phyloP scores from a whole-genome alignment of 2,797 vertebrate species.

The Liparis tanakae region DNA sequence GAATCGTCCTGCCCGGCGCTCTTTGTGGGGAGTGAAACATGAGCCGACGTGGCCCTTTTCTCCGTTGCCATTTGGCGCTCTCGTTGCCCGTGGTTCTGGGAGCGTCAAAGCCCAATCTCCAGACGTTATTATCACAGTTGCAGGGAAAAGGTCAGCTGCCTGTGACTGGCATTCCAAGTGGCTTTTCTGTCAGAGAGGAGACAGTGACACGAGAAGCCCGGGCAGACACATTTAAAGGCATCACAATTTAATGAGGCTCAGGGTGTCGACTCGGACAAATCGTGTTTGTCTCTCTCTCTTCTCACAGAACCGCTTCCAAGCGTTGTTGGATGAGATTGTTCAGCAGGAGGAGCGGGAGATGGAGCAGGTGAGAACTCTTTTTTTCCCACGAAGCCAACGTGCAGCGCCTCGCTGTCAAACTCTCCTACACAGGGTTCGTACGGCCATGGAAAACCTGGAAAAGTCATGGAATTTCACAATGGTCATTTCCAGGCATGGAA shows the following conservation, averaged over 20 bases:
- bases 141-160: slow-evolving; percentile 79
- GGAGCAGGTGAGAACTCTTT: slow-evolving; percentile 87
- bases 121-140: slow-evolving; percentile 72
- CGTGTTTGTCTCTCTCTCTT: slow-evolving; percentile 48
- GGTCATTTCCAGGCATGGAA: too few relatives aligned
- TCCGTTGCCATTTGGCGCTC: slow-evolving; percentile 62
- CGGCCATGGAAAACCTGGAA: too few relatives aligned
- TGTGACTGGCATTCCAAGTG: slow-evolving; percentile 76
- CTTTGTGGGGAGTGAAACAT: slow-evolving; percentile 52
- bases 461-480: too few relatives aligned
- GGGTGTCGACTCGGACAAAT: slow-evolving; percentile 56
- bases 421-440: too few relatives aligned
- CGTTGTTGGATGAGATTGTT: slow-evolving; percentile 93
- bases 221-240: slow-evolving; percentile 60
- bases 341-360: slow-evolving; percentile 96
- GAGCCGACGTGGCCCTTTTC: slow-evolving; percentile 57
- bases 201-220: slow-evolving; percentile 61
- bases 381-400: slow-evolving; percentile 25
- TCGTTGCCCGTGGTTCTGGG: slow-evolving; percentile 55
- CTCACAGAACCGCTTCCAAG: slow-evolving; percentile 92
- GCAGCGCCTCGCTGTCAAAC: slow-evolving; percentile 26
- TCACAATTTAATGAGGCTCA: slow-evolving; percentile 69
- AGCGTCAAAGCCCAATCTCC: slow-evolving; percentile 61
- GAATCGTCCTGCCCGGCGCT: slow-evolving; percentile 39
- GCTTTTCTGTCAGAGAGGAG: slow-evolving; percentile 72